Evolutionary conservation across 2,888 invertebrate genomes (phyloP).

Genomic region (Cactoblastis cactorum): DNA sequence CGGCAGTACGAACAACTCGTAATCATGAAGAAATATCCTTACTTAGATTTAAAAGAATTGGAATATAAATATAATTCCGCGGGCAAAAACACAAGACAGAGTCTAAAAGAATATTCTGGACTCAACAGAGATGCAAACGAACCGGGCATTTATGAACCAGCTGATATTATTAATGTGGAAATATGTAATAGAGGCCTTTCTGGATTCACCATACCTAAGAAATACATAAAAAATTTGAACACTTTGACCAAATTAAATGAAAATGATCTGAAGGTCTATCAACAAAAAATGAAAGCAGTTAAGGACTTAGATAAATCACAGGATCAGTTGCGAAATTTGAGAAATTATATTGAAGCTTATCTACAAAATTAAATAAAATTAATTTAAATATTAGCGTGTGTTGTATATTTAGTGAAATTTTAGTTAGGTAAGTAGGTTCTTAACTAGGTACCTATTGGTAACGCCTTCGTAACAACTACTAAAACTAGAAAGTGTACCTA

Average conservation of each 20-base stretch:
- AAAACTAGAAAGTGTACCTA: no score
- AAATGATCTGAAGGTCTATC: slow-evolving; percentile 19
- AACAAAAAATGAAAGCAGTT: slow-evolving; percentile 15
- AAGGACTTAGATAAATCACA: slow-evolving; percentile 21
- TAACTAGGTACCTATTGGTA: no score
- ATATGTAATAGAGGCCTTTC: slow-evolving; percentile 62
- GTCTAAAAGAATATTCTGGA: slow-evolving; percentile 35
- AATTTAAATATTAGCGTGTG: not conserved
- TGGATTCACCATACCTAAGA: slow-evolving; percentile 60
- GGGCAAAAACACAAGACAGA: slow-evolving; percentile 47
- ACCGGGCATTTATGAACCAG: slow-evolving; percentile 44
- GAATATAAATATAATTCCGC: slow-evolving; percentile 49
- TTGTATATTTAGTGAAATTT: no score
- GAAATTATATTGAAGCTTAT: slow-evolving; percentile 2
- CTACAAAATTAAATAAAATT: not conserved
- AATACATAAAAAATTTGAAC: slow-evolving; percentile 32
- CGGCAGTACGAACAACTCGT: slow-evolving; percentile 62
- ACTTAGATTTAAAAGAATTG: slow-evolving; percentile 59
- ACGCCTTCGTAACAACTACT: no score
- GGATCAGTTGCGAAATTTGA: slow-evolving; percentile 20
- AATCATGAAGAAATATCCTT: slow-evolving; percentile 70
- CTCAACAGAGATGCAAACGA: slow-evolving; percentile 36
- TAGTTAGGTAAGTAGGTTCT: no score
- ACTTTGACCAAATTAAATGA: slow-evolving; percentile 26
- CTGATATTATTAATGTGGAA: slow-evolving; percentile 54